phyloP scores from a whole-genome alignment of 2,797 vertebrate genomes.

The Meda fulgida region DNA sequence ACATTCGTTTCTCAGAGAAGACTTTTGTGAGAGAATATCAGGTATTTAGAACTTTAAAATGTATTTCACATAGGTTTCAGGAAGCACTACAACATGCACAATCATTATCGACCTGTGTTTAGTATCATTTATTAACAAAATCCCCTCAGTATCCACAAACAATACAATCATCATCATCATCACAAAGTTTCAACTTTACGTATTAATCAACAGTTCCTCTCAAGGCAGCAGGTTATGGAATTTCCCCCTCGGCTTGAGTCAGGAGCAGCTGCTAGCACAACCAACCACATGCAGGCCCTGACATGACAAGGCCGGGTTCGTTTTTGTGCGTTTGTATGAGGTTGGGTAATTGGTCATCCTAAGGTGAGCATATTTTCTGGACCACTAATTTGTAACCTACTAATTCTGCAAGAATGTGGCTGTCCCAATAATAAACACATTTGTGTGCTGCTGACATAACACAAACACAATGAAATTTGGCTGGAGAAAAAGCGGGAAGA shows the following conservation, averaged over 20 bases:
- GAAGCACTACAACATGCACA: neutral
- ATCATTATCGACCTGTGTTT: neutral
- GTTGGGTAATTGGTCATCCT: slow-evolving; percentile 27
- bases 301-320: slow-evolving; percentile 39
- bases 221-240: neutral
- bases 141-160: neutral
- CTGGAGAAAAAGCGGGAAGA: neutral
- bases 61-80: neutral
- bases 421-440: neutral
- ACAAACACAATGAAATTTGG: neutral
- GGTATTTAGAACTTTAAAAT: neutral
- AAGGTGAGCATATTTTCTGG: slow-evolving; percentile 27
- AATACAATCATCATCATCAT: neutral
- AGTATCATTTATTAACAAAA: neutral
- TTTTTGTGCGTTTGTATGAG: slow-evolving; percentile 33
- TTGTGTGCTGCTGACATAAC: slow-evolving; percentile 7
- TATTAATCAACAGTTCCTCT: slow-evolving; percentile 1
- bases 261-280: slow-evolving; percentile 39
- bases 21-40: slow-evolving; percentile 4
- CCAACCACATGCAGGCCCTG: slow-evolving; percentile 41
- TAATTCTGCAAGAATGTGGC: slow-evolving; percentile 36
- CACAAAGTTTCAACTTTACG: neutral
- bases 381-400: slow-evolving; percentile 18
- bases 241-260: slow-evolving; percentile 49
- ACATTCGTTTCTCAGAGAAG: neutral